A percentile compares a stretch with the other conserved stretches of the same genome.
Conservation (phyloP, 2,113 vertebrate genomes). For the Antidorcas marsupialis region DNA sequence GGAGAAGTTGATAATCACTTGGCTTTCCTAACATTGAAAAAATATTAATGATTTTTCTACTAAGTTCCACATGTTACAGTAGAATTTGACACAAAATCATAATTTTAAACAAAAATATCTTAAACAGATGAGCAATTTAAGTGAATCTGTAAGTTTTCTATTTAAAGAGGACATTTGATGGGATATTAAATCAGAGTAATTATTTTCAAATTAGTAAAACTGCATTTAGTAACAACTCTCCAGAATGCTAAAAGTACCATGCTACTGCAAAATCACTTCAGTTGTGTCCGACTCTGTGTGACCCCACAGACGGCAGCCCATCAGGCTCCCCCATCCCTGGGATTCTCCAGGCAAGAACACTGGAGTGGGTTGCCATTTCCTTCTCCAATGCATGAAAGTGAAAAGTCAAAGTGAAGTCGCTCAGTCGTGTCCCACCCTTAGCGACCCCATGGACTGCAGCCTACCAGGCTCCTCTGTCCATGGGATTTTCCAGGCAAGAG, state of each 20-base stretch:
- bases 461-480: no score
- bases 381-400: no score
- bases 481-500: no score
- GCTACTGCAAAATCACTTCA: no score
- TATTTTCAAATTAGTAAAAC: conserved; percentile 37
- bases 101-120: background rate
- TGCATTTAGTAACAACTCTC: conserved; percentile 42
- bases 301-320: no score
- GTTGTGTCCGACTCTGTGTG: no score
- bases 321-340: no score
- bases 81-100: conserved; percentile 7
- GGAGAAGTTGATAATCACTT: background rate
- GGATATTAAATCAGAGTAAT: conserved; percentile 3
- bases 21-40: conserved; percentile 31
- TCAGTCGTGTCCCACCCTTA: no score
- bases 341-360: no score
- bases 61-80: background rate
- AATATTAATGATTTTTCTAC: background rate
- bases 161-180: background rate
- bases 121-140: conserved; percentile 16
- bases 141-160: conserved; percentile 32
- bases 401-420: no score
- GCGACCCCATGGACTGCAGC: no score
- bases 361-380: no score
- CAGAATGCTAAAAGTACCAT: conserved; percentile 18